Evolutionary conservation across 2,113 vertebrate species (phyloP).

Genomic region (Hucho hucho): DNA sequence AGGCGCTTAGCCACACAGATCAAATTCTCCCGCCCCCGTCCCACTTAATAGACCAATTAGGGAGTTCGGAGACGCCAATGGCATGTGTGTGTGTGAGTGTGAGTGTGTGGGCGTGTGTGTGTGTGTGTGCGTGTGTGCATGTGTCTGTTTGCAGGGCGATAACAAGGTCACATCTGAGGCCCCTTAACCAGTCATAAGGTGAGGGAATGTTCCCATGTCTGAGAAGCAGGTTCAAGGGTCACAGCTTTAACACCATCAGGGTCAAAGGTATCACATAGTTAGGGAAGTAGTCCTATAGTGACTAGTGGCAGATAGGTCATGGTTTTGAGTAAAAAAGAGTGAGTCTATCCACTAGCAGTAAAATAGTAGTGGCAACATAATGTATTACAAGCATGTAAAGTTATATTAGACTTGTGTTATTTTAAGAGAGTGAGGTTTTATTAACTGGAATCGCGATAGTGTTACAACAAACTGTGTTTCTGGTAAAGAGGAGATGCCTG

Average conservation of each 20-base stretch:
- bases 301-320: neutral
- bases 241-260: conserved; percentile 49
- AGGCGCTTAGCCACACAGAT: conserved; percentile 28
- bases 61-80: neutral
- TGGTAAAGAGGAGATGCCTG: neutral
- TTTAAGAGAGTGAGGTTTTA: neutral
- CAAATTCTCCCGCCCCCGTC: conserved; percentile 18
- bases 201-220: conserved; percentile 29
- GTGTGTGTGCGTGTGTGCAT: neutral
- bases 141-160: neutral
- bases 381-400: neutral
- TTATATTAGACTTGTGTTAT: too few species aligned
- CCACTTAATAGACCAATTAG: conserved; percentile 51
- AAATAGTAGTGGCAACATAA: too few species aligned
- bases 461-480: neutral
- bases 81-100: neutral
- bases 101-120: neutral
- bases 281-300: neutral
- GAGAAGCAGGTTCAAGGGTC: conserved; percentile 41
- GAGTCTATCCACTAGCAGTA: too few species aligned
- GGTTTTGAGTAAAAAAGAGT: neutral
- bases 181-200: conserved; percentile 49
- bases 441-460: neutral
- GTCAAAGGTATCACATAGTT: conserved; percentile 9
- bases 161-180: conserved; percentile 49